Percentiles rank a stretch among this genome's conserved stretches.
These are phyloP conservation scores for Embidobia sp. DNA, from an alignment of 2,888 invertebrate species.

Conservation along the genomic window DNA sequence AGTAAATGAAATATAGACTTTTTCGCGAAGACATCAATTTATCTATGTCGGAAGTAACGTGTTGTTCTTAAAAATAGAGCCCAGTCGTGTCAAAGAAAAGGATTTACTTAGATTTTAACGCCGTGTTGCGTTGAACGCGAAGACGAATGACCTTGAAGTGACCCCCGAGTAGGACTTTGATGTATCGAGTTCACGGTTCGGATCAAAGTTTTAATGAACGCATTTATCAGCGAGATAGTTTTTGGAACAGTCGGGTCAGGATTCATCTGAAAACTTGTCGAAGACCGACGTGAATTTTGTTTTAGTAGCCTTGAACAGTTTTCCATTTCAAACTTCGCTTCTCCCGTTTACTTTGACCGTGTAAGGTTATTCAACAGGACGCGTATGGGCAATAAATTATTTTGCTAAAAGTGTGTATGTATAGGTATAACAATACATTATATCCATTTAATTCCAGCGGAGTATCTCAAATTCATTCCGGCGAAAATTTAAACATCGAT, in stretches of 20 bases:
- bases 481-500: too few species aligned
- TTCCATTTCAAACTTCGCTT: too few species aligned
- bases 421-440: too few species aligned
- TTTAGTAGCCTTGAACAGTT: too few species aligned
- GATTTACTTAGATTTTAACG: slow-evolving; percentile 5
- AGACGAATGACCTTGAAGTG: slow-evolving; percentile 22
- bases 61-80: background rate
- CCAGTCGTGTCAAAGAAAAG: background rate
- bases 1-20: too few species aligned
- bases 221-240: slow-evolving; percentile 14
- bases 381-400: too few species aligned
- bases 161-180: background rate
- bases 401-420: too few species aligned
- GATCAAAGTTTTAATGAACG: slow-evolving; percentile 29
- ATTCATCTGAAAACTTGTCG: slow-evolving; percentile 23
- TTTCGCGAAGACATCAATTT: too few species aligned
- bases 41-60: background rate
- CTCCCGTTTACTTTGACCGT: too few species aligned
- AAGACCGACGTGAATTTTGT: background rate
- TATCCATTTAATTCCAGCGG: too few species aligned
- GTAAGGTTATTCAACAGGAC: too few species aligned
- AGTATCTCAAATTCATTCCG: too few species aligned
- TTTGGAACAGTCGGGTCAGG: background rate
- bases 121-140: background rate
- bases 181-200: background rate